Evolutionary conservation across 2,888 invertebrate species (phyloP).

Genomic region (Timema podura): DNA sequence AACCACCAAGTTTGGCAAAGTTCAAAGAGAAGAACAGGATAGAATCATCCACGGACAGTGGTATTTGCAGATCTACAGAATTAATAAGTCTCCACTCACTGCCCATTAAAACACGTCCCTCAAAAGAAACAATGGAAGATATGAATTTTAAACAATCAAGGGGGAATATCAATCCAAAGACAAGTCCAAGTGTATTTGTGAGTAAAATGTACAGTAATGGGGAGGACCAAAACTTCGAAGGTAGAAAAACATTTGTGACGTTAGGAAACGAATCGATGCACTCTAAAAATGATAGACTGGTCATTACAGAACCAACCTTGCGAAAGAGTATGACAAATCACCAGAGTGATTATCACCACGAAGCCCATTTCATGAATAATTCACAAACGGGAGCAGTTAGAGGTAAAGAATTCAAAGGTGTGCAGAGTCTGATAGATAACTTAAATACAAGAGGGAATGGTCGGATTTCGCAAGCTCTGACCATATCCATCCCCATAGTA

Average conservation of each 20-base stretch:
- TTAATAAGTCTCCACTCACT: slow-evolving; percentile 48
- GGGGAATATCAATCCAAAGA: no score
- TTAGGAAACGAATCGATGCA: slow-evolving; percentile 17
- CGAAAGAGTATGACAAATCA: no score
- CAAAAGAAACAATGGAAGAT: slow-evolving; percentile 5
- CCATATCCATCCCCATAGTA: slow-evolving; percentile 26
- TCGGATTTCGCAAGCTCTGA: slow-evolving; percentile 18
- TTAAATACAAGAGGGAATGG: slow-evolving; percentile 1
- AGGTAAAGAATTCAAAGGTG: slow-evolving; percentile 3
- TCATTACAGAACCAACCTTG: not conserved
- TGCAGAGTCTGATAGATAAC: slow-evolving; percentile 2
- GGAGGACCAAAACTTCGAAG: slow-evolving; percentile 2
- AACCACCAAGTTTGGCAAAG: not conserved
- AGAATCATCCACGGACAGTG: slow-evolving; percentile 67
- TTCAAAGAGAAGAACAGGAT: slow-evolving; percentile 23
- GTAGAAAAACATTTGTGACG: slow-evolving; percentile 25
- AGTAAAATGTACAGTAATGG: no score
- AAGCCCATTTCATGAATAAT: no score
- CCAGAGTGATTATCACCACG: no score
- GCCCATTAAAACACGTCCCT: slow-evolving; percentile 10
- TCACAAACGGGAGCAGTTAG: not conserved
- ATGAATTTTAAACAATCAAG: not conserved
- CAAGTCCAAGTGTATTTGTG: no score
- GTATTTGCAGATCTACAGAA: slow-evolving; percentile 69
- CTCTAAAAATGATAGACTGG: not conserved